These are phyloP conservation scores for Leucophora obtusa DNA, from an alignment of 2,888 invertebrate species.

Conservation along the genomic window DNA sequence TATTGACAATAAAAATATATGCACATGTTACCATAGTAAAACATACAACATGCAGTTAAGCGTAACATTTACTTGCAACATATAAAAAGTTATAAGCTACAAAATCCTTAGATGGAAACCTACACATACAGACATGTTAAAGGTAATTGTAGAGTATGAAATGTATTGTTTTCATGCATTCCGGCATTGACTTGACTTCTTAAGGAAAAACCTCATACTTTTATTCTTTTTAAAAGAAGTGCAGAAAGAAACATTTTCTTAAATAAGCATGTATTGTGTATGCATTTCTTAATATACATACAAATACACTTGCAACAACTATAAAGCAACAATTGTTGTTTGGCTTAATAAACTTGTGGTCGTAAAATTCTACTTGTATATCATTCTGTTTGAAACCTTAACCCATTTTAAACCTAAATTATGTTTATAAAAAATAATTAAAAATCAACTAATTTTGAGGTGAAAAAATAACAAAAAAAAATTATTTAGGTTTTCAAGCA, in stretches of 20 bases:
- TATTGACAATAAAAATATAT: constrained; percentile 56
- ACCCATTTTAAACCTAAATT: constrained; percentile 13
- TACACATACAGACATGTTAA: constrained; percentile 23
- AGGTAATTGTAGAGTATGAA: constrained; percentile 36
- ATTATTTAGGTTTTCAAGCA: background rate
- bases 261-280: constrained; percentile 9
- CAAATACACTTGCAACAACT: constrained; percentile 44
- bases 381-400: constrained; percentile 32
- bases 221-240: background rate
- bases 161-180: constrained; percentile 35
- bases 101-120: constrained; percentile 26
- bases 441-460: no score
- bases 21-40: constrained; percentile 54
- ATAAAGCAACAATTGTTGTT: constrained; percentile 64
- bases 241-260: constrained; percentile 12
- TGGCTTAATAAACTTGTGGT: constrained; percentile 58
- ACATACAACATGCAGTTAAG: constrained; percentile 48
- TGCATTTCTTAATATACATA: constrained; percentile 36
- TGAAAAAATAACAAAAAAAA: no score
- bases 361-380: constrained; percentile 60
- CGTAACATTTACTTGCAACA: constrained; percentile 49
- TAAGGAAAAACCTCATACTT: background rate
- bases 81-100: constrained; percentile 24
- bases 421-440: background rate
- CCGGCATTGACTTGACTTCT: constrained; percentile 45